phyloP scores from a whole-genome alignment of 2,113 vertebrate species.

The Regulus satrapa region DNA sequence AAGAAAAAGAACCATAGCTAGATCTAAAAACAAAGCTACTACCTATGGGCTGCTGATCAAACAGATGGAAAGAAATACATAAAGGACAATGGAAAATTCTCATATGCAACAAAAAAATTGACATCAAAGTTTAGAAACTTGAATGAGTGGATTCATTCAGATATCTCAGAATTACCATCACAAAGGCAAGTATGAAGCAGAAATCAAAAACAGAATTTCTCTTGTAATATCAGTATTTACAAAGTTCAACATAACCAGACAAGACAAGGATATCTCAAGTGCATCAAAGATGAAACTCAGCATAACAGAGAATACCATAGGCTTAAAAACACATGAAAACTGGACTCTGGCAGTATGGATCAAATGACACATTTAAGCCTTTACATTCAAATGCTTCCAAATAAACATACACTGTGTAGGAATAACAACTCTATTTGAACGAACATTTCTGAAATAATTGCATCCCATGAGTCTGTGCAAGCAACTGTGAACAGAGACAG shows the following conservation, averaged over 20 bases:
- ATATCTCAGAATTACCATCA: conserved; percentile 20
- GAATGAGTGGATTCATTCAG: background rate
- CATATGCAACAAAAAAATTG: background rate
- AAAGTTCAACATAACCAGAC: background rate
- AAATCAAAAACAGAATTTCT: conserved; percentile 10
- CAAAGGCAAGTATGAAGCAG: conserved; percentile 6
- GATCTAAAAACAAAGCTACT: background rate
- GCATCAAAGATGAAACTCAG: background rate
- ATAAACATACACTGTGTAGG: background rate
- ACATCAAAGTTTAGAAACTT: conserved; percentile 28
- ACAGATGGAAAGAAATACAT: background rate
- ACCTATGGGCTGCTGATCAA: background rate
- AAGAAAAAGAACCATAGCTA: background rate
- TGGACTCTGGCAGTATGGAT: background rate
- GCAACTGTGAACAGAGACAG: background rate
- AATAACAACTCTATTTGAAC: background rate
- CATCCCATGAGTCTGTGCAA: background rate
- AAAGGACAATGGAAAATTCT: background rate
- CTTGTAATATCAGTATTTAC: background rate
- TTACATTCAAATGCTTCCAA: background rate
- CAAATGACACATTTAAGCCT: background rate
- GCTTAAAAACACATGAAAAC: background rate
- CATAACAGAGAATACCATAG: background rate
- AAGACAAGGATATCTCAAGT: background rate
- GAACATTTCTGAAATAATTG: background rate